These are phyloP conservation scores for Ischnura elegans DNA, from an alignment of 2,888 invertebrate species.

Conservation along the genomic window DNA sequence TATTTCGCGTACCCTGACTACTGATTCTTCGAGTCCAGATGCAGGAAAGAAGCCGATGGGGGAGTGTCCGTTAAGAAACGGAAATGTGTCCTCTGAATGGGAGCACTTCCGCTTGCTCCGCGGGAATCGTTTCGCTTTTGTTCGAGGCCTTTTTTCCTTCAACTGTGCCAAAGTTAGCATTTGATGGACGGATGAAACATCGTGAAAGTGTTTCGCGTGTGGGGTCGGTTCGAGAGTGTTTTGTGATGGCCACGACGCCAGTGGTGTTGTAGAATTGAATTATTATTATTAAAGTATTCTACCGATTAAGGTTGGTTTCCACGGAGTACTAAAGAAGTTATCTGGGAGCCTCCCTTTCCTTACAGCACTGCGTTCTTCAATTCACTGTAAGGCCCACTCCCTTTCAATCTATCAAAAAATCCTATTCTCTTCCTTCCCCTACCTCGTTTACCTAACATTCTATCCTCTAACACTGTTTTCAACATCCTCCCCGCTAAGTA, in stretches of 20 bases:
- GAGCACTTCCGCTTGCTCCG: neutral
- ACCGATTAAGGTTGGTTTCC: too few relatives aligned
- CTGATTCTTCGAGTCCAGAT: neutral
- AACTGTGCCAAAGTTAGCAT: neutral
- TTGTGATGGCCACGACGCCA: neutral
- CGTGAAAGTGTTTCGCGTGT: neutral
- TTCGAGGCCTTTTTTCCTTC: neutral
- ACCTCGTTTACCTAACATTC: too few relatives aligned
- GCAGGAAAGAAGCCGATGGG: neutral
- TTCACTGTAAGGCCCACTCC: too few relatives aligned
- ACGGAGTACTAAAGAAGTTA: too few relatives aligned
- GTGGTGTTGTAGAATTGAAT: too few relatives aligned
- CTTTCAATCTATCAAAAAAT: too few relatives aligned
- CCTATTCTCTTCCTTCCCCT: too few relatives aligned
- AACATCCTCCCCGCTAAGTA: too few relatives aligned
- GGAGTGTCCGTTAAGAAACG: neutral
- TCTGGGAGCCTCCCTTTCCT: too few relatives aligned
- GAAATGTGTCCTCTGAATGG: neutral
- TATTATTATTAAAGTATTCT: too few relatives aligned
- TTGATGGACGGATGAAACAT: neutral
- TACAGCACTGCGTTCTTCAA: too few relatives aligned
- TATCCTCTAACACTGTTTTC: too few relatives aligned
- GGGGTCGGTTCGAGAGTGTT: neutral
- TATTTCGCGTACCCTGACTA: neutral
- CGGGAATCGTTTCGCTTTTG: conserved; percentile 46